Percentiles rank a stretch among this genome's conserved stretches.
Conservation (phyloP, 1,140 invertebrate species). For the Meteorus sp. region DNA sequence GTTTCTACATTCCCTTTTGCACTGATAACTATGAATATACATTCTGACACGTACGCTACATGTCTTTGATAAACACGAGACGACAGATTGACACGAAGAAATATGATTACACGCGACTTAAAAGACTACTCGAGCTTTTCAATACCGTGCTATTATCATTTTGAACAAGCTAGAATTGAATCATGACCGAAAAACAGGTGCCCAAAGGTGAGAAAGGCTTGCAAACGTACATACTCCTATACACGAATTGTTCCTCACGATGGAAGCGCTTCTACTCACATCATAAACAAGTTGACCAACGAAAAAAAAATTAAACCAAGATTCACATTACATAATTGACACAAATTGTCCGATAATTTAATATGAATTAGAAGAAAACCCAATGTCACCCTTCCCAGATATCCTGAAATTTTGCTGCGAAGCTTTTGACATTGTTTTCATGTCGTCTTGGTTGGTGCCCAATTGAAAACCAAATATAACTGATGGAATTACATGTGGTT, state of each 20-base stretch:
- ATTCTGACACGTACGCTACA: too few species aligned
- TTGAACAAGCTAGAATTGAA: neutral
- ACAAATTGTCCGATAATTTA: too few species aligned
- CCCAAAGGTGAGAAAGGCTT: conserved; percentile 54
- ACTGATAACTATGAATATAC: too few species aligned
- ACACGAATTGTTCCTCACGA: conserved; percentile 41
- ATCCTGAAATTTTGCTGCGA: neutral
- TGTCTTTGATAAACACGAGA: too few species aligned
- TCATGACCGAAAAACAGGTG: conserved; percentile 19
- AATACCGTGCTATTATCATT: too few species aligned
- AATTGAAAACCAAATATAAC: neutral
- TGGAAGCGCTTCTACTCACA: conserved; percentile 46
- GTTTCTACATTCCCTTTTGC: too few species aligned
- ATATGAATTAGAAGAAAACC: neutral
- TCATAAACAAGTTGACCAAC: too few species aligned
- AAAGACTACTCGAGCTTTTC: too few species aligned
- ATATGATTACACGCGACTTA: too few species aligned
- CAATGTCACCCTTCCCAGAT: conserved; percentile 6
- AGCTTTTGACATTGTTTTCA: conserved; percentile 11
- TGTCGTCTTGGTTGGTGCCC: conserved; percentile 3
- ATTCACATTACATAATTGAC: too few species aligned
- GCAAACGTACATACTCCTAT: conserved; percentile 33
- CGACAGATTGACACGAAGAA: too few species aligned
- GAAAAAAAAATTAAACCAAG: too few species aligned
- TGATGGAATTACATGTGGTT: conserved; percentile 8